These are phyloP conservation scores for Seira ritae DNA, from an alignment of 2,888 invertebrate species.

Conservation along the genomic window DNA sequence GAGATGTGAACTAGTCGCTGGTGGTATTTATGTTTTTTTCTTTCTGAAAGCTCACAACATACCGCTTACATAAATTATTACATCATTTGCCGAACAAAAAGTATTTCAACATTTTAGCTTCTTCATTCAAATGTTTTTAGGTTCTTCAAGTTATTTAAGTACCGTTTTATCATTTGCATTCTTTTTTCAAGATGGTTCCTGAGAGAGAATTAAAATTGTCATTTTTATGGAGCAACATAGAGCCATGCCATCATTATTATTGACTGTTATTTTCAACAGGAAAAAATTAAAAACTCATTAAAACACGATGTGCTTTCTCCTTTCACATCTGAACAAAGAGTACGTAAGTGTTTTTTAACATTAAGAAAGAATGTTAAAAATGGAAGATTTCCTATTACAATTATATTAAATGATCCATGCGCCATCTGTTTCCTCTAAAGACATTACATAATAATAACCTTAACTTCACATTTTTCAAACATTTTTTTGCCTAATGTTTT, in stretches of 20 bases:
- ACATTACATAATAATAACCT: too few species aligned
- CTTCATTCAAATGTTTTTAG: not conserved
- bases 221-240: slow-evolving; percentile 30
- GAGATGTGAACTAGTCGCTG: slow-evolving; percentile 60
- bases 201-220: slow-evolving; percentile 4
- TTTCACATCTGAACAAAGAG: slow-evolving; percentile 24
- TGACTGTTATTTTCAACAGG: slow-evolving; percentile 13
- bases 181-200: slow-evolving; percentile 12
- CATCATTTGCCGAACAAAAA: not conserved
- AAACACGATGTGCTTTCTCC: slow-evolving; percentile 25
- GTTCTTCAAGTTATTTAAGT: not conserved
- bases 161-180: slow-evolving; percentile 17
- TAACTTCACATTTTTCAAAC: not conserved
- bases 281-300: slow-evolving; percentile 30
- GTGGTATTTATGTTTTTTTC: slow-evolving; percentile 49
- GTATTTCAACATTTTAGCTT: not conserved
- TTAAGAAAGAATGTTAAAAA: slow-evolving; percentile 58
- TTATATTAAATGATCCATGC: slow-evolving; percentile 24
- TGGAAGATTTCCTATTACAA: slow-evolving; percentile 45
- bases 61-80: not conserved
- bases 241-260: not conserved
- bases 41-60: slow-evolving; percentile 61
- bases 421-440: slow-evolving; percentile 26
- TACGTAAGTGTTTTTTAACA: too few species aligned
- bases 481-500: not conserved